Evolutionary conservation across 1,140 invertebrate genomes (phyloP).

Genomic region (Sminthurinus signatus): DNA sequence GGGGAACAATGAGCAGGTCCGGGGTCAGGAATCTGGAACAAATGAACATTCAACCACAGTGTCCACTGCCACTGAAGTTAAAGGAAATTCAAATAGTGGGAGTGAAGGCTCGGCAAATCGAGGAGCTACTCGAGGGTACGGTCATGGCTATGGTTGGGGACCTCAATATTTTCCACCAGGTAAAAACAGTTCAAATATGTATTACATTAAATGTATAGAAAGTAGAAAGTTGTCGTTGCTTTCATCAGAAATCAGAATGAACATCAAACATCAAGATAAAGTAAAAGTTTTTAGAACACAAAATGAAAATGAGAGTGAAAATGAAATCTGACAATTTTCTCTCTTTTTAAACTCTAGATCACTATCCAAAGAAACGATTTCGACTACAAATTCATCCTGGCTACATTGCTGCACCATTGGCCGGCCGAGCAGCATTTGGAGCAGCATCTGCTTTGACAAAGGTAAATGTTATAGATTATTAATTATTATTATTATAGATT

Average conservation of each 20-base stretch:
- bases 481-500: too few relatives aligned
- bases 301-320: background rate
- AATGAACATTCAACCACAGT: conserved; percentile 2
- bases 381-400: conserved; percentile 28
- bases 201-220: background rate
- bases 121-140: background rate
- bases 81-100: background rate
- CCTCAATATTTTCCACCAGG: conserved; percentile 10
- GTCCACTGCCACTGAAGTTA: background rate
- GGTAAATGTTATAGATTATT: too few relatives aligned
- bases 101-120: background rate
- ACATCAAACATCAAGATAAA: too few relatives aligned
- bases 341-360: background rate
- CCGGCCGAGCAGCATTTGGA: conserved; percentile 28
- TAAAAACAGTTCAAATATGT: too few relatives aligned
- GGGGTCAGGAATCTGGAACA: too few relatives aligned
- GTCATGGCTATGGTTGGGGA: background rate
- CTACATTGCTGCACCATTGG: conserved; percentile 28
- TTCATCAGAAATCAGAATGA: background rate
- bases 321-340: background rate
- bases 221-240: background rate
- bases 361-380: conserved; percentile 20
- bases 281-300: too few relatives aligned
- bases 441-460: conserved; percentile 26
- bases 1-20: too few relatives aligned